Percentiles rank a stretch among this genome's conserved stretches.
Conservation (phyloP, 2,888 invertebrate genomes). For the Pseudococcus jackbeardsleyi region DNA sequence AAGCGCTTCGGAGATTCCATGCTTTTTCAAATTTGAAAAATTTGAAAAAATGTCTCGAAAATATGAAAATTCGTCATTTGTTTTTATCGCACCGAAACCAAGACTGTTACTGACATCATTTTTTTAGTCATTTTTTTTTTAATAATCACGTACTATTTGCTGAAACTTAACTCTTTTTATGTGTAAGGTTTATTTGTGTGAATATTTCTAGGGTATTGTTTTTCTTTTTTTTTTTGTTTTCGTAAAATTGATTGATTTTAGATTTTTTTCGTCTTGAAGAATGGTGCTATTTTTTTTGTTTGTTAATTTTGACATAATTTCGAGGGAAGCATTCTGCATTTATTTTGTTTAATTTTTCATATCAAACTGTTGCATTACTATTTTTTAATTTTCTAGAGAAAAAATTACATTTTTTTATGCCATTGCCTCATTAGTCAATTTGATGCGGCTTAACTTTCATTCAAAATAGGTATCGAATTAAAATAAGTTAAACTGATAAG, state of each 20-base stretch:
- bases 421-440: background rate
- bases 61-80: conserved; percentile 24
- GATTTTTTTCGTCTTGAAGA: background rate
- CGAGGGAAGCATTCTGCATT: background rate
- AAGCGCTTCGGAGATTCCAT: background rate
- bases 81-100: background rate
- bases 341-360: background rate
- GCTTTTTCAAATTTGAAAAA: background rate
- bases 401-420: background rate
- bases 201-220: background rate
- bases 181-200: conserved; percentile 14
- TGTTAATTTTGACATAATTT: background rate
- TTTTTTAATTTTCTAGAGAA: background rate
- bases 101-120: conserved; percentile 38
- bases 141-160: conserved; percentile 20
- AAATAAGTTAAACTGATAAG: conserved; percentile 27
- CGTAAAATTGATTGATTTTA: too few relatives aligned
- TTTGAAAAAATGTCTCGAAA: too few relatives aligned
- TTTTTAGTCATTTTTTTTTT: conserved; percentile 49
- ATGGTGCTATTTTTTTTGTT: background rate
- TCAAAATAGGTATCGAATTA: background rate
- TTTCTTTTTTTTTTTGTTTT: background rate
- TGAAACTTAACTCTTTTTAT: conserved; percentile 26
- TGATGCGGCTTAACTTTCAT: conserved; percentile 44
- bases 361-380: background rate